Evolutionary conservation across 2,888 invertebrate genomes (phyloP), one percentile per base, ranked within the genome.

Genomic region (Dichetophora obliterata): DNA sequence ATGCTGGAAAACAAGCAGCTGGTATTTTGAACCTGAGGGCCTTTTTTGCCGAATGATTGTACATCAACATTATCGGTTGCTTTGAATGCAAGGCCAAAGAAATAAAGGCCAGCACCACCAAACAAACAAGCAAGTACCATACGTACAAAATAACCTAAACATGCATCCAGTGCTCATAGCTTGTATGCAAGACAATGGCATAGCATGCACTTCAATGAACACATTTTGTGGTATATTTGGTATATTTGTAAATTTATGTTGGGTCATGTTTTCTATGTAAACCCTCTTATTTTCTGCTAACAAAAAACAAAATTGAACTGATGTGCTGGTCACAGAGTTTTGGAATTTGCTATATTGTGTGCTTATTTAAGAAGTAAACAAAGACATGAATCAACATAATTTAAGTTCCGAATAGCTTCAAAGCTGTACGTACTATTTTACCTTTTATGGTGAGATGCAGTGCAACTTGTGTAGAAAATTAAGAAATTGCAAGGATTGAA

Each of bases 11-110:
- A 43, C 43, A 43, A 43, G 43, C 43, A 43, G 43, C 11, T 43
- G 43, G 43, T 43, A 43, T 43, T 43, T 43, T 43, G 43, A 43
- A 43, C 43, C 43, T 43, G 43, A 43, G 43, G 43, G 43, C 43
- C 43, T 43, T 14, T 43, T 43, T 43, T 43, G 43, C 43, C 43
- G 2, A 43, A 11, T 43, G 43, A 43, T 11, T 14, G 14, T 43
- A 3, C 43, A 43, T 43, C 43, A 43, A 43, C 43, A 43, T 43
- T 14, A 43, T 43, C 43, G 43, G 43, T 43, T 78, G 78, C 57
- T 79, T 76, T 77, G 69, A 61, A 34, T 65, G 54, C 75, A 73
- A 66, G n/a, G 31, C 34, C 43, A 52, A 68, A 63, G 31, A 54
- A 50, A 75, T 52, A 59, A 78, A 70, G 14, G 22, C 65, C 27